Evolutionary conservation across 1,140 invertebrate genomes (phyloP), one percentile per base, ranked within the genome.

Genomic region (Tetramorium simillimum): DNA sequence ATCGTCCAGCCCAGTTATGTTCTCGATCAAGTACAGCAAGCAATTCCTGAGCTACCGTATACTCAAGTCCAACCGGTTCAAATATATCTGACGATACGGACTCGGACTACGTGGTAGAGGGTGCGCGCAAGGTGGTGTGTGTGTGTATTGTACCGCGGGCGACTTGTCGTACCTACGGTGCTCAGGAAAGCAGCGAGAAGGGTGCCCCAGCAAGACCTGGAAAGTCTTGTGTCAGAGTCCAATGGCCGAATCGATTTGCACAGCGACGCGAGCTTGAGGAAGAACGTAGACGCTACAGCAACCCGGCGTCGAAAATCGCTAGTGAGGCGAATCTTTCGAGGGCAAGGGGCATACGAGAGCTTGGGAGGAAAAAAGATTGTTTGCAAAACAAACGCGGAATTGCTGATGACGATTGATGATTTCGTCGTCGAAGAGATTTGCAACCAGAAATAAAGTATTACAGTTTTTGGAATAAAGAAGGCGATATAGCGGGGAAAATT

Each of bases 51-150:
- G 95, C 92, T 95, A 95, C 85, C 95, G 95, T 88, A 95, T 95
- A 91, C 94, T 95, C 92, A 95, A 95, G 92, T 95, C 95, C 88
- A 95, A 95, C 88, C 94, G 95, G 70, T 95, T 95, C 95, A 95
- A 95, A 84, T 95, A 95, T 90, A 95, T 95, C 94, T 95, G 95
- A 95, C 95, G 92, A 95, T 95, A 95, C 93, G 94, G 93, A 95
- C 94, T 95, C 94, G 95, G 95, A 95, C 94, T 88, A 93, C 92
- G 92, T 90, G 76, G 65, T 89, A 89, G 60, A 89, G 56, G 80
- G 90, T 86, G 88, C 72, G 91, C 88, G 86, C 90, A 77, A 56
- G 76, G 73, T 86, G 86, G 88, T 89, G 84, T 89, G 78, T 84
- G 69, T 84, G 69, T 49, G 84, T 89, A 86, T 84, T 80, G 62